phyloP scores from a whole-genome alignment of 2,888 invertebrate species.

The Cloeon dipterum region DNA sequence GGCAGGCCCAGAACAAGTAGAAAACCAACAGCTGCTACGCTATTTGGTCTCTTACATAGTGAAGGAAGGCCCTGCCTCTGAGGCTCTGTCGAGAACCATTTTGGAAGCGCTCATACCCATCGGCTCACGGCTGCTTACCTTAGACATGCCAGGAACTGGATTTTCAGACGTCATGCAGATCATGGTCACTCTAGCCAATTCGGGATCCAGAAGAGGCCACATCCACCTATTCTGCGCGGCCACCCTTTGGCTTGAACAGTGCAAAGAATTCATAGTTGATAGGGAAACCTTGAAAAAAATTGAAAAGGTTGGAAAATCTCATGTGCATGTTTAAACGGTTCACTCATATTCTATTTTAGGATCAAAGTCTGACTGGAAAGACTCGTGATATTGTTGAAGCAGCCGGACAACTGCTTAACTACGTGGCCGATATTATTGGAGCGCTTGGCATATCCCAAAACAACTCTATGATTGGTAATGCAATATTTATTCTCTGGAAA shows the following conservation, averaged over 20 bases:
- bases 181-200: constrained; percentile 67
- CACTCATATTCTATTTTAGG: neutral
- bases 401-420: constrained; percentile 62
- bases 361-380: neutral
- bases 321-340: neutral
- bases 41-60: constrained; percentile 49
- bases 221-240: constrained; percentile 53
- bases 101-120: constrained; percentile 50
- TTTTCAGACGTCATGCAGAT: constrained; percentile 55
- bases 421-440: constrained; percentile 51
- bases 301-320: constrained; percentile 1
- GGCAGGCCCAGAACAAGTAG: too few species aligned
- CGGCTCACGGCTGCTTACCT: constrained; percentile 38
- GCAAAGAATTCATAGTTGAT: constrained; percentile 9
- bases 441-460: constrained; percentile 30
- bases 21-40: constrained; percentile 44
- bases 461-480: too few species aligned
- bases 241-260: constrained; percentile 45
- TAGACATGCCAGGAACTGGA: constrained; percentile 40
- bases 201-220: constrained; percentile 61
- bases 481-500: too few species aligned
- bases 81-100: constrained; percentile 37
- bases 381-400: constrained; percentile 37
- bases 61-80: constrained; percentile 34
- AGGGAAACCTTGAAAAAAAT: neutral